Evolutionary conservation across 2,888 invertebrate species (phyloP).

Genomic region (Siphlonurus alternatus): DNA sequence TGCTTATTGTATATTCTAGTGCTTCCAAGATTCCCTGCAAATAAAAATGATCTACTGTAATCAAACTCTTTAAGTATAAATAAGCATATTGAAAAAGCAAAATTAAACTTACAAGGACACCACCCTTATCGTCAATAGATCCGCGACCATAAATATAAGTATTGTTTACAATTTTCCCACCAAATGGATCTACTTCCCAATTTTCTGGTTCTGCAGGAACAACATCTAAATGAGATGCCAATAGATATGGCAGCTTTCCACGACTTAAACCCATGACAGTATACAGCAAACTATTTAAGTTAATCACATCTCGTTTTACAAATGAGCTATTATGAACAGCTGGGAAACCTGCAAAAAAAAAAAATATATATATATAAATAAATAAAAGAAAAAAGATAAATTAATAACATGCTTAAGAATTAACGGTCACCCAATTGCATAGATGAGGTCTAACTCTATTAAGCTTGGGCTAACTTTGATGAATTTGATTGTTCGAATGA

Average conservation of each 20-base stretch:
- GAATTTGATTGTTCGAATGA: too few species aligned
- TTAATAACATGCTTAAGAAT: too few species aligned
- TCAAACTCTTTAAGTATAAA: neutral
- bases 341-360: slow-evolving; percentile 19
- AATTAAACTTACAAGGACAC: slow-evolving; percentile 25
- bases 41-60: slow-evolving; percentile 7
- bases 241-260: slow-evolving; percentile 26
- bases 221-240: slow-evolving; percentile 33
- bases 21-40: slow-evolving; percentile 29
- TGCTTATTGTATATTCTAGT: slow-evolving; percentile 24
- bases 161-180: slow-evolving; percentile 22
- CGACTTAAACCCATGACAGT: slow-evolving; percentile 23
- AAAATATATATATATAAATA: slow-evolving; percentile 1
- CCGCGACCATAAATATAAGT: slow-evolving; percentile 30
- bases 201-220: slow-evolving; percentile 24
- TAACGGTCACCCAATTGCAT: too few species aligned
- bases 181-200: slow-evolving; percentile 27
- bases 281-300: slow-evolving; percentile 28
- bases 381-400: slow-evolving; percentile 1
- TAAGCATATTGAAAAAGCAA: neutral
- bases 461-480: too few species aligned
- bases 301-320: slow-evolving; percentile 20
- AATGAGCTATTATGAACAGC: slow-evolving; percentile 18
- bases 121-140: slow-evolving; percentile 31
- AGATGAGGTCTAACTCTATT: too few species aligned